Percentiles rank a stretch among this genome's conserved stretches.
phyloP scores from a whole-genome alignment of 2,113 vertebrate genomes.

The Felis catus region DNA sequence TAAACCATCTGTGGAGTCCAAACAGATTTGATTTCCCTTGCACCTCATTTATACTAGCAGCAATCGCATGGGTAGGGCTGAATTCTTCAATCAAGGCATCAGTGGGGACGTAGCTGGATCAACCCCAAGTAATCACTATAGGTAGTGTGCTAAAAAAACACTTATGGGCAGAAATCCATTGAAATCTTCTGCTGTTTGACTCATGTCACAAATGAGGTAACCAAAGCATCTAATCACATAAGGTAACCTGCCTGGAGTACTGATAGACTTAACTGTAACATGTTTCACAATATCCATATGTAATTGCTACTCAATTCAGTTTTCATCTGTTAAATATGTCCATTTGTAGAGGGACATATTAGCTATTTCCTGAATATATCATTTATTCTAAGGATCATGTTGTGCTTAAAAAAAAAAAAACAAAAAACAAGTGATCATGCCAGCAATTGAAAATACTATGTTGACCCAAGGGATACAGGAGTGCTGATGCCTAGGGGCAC shows the following conservation, averaged over 20 bases:
- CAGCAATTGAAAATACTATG: not conserved
- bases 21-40: slow-evolving; percentile 30
- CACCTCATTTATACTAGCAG: not conserved
- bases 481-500: no score
- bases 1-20: slow-evolving; percentile 71
- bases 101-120: fast-evolving
- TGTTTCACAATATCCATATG: fast-evolving
- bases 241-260: not conserved
- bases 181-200: not conserved
- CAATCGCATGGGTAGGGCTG: not conserved
- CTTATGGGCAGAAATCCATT: no score
- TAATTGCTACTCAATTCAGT: not conserved
- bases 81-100: not conserved
- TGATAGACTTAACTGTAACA: not conserved
- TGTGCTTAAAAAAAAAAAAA: no score
- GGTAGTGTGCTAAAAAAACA: fast-evolving
- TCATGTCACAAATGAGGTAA: not conserved
- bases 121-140: fast-evolving
- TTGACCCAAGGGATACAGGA: no score
- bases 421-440: fast-evolving
- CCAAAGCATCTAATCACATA: not conserved
- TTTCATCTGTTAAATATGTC: not conserved
- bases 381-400: not conserved
- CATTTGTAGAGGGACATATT: not conserved
- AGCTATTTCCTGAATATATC: no score